Evolutionary conservation across 2,888 invertebrate genomes (phyloP).

Genomic region (Ophion costatus): DNA sequence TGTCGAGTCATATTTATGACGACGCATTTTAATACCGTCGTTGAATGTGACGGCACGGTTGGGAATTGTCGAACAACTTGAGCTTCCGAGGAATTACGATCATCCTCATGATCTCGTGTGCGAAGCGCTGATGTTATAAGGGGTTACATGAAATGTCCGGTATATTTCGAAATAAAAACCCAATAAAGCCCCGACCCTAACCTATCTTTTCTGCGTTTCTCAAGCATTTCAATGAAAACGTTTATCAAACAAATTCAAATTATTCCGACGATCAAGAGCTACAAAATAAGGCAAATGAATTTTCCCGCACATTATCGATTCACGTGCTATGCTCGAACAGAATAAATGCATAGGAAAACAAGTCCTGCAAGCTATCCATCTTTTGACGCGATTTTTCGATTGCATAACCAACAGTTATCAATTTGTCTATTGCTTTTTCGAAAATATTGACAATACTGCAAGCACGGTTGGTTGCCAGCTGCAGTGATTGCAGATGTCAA

Average conservation of each 20-base stretch:
- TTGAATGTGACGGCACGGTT: slow-evolving; percentile 71
- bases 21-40: slow-evolving; percentile 68
- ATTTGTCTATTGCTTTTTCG: too few relatives aligned
- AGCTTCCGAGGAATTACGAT: slow-evolving; percentile 45
- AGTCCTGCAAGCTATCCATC: too few relatives aligned
- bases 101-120: slow-evolving; percentile 7
- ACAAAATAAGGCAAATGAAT: not conserved
- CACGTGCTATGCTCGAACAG: too few relatives aligned
- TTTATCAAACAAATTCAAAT: too few relatives aligned
- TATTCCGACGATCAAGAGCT: not conserved
- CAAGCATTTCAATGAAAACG: not conserved
- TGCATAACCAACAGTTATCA: too few relatives aligned
- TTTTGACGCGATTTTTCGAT: too few relatives aligned
- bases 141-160: not conserved
- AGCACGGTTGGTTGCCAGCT: too few relatives aligned
- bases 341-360: too few relatives aligned
- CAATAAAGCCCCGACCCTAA: not conserved
- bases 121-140: not conserved
- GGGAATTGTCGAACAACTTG: slow-evolving; percentile 42
- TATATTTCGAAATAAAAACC: not conserved
- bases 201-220: not conserved
- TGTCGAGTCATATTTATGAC: slow-evolving; percentile 74
- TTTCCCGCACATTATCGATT: too few relatives aligned
- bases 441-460: too few relatives aligned
- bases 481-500: too few relatives aligned